A percentile compares a stretch with the other conserved stretches of the same genome.
Conservation (phyloP, 1,140 invertebrate genomes). For the Trialeurodes vaporariorum region DNA sequence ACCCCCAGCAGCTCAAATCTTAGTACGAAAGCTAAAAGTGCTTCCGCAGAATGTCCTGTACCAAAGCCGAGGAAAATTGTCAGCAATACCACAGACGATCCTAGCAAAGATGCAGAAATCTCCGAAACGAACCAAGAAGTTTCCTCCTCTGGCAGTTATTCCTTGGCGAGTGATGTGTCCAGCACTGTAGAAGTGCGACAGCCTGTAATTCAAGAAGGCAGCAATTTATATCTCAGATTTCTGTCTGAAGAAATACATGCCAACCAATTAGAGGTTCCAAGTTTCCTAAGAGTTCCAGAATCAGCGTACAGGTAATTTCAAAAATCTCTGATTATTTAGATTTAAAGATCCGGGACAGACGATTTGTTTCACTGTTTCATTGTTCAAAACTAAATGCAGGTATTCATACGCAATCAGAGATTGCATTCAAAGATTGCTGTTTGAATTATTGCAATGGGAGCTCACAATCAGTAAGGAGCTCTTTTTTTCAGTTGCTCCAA, state of each 20-base stretch:
- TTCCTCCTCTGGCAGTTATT: background rate
- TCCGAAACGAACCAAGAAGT: background rate
- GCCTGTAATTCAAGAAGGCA: background rate
- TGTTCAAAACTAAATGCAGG: no score
- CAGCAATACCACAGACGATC: background rate
- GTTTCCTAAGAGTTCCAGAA: background rate
- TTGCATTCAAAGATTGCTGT: no score
- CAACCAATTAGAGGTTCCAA: background rate
- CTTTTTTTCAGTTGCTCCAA: no score
- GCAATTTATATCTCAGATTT: background rate
- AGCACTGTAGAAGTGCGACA: background rate
- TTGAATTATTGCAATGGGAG: no score
- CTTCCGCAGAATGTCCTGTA: background rate
- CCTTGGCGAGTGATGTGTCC: background rate
- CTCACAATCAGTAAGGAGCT: no score
- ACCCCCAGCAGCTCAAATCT: background rate
- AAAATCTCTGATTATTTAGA: no score
- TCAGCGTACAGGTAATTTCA: background rate
- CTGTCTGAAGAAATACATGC: background rate
- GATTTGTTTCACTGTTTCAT: no score
- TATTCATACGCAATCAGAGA: no score
- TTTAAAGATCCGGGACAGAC: no score
- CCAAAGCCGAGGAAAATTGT: background rate
- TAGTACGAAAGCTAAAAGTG: background rate
- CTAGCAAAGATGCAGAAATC: background rate